Evolutionary conservation across 1,140 invertebrate genomes (phyloP).

Genomic region (Calosoma granatense): DNA sequence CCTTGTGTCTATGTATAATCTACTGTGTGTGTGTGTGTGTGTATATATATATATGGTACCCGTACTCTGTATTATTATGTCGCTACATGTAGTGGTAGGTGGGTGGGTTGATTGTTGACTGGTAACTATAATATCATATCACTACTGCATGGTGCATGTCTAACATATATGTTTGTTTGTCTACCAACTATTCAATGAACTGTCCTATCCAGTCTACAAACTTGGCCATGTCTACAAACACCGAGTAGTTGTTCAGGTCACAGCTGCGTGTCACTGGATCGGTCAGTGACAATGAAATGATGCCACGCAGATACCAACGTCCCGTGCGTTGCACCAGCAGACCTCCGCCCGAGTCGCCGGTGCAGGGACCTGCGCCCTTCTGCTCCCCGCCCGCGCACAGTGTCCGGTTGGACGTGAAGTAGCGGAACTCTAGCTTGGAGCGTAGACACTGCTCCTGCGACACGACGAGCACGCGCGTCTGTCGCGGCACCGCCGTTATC

Average conservation of each 20-base stretch:
- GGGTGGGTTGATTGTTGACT: too few relatives aligned
- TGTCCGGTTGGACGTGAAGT: constrained; percentile 24
- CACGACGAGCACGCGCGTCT: constrained; percentile 31
- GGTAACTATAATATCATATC: too few relatives aligned
- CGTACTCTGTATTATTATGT: too few relatives aligned
- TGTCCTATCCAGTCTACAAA: constrained; percentile 36
- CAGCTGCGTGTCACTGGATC: constrained; percentile 27
- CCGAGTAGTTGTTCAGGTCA: constrained; percentile 32
- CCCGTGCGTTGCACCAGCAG: constrained; percentile 34
- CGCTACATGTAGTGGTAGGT: too few relatives aligned
- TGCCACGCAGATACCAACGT: constrained; percentile 34
- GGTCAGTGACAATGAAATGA: constrained; percentile 32
- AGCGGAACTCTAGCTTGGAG: constrained; percentile 21
- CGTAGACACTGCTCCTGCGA: constrained; percentile 27
- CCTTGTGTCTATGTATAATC: too few relatives aligned
- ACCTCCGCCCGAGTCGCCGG: constrained; percentile 48
- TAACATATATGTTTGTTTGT: too few relatives aligned
- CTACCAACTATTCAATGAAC: too few relatives aligned
- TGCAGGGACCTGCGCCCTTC: constrained; percentile 41
- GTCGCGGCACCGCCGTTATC: constrained; percentile 25
- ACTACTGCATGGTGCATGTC: too few relatives aligned
- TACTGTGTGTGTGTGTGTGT: too few relatives aligned
- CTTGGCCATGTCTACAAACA: constrained; percentile 37
- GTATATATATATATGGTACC: too few relatives aligned
- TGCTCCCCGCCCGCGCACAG: constrained; percentile 39